A percentile compares a stretch with the other conserved stretches of the same genome.
These are phyloP conservation scores for Heliconius congener DNA, from an alignment of 1,140 invertebrate genomes.

Conservation along the genomic window DNA sequence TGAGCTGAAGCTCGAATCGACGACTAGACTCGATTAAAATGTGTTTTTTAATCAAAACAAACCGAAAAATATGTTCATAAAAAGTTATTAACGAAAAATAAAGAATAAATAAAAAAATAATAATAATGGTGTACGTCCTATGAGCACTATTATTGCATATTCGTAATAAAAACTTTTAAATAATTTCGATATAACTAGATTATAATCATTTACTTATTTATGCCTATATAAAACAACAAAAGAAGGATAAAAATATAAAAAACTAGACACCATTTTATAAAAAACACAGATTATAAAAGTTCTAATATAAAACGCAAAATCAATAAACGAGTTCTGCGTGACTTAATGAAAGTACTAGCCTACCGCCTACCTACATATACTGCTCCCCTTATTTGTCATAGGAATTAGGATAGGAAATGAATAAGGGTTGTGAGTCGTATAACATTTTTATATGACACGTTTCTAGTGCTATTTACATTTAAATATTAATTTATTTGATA, in stretches of 20 bases:
- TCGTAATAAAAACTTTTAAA: too few species aligned
- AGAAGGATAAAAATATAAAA: background rate
- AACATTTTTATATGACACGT: background rate
- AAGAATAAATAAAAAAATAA: too few species aligned
- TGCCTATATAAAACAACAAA: background rate
- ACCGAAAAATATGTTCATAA: background rate
- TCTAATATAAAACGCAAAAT: background rate
- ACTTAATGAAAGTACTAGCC: constrained; percentile 7
- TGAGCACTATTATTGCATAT: too few species aligned
- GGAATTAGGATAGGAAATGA: background rate
- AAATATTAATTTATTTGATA: too few species aligned
- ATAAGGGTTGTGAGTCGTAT: background rate
- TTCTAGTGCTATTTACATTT: too few species aligned
- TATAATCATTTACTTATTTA: too few species aligned
- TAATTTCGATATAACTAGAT: too few species aligned
- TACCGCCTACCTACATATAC: background rate
- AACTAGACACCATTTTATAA: background rate
- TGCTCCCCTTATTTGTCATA: constrained; percentile 10
- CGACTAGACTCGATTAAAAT: too few species aligned
- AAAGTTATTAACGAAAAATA: too few species aligned
- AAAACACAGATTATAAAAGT: background rate
- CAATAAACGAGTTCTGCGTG: constrained; percentile 6
- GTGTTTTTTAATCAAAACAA: background rate
- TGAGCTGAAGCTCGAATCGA: background rate
- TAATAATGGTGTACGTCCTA: too few species aligned